Conservation (phyloP, 2,888 invertebrate genomes). For the Andrena minutula region DNA sequence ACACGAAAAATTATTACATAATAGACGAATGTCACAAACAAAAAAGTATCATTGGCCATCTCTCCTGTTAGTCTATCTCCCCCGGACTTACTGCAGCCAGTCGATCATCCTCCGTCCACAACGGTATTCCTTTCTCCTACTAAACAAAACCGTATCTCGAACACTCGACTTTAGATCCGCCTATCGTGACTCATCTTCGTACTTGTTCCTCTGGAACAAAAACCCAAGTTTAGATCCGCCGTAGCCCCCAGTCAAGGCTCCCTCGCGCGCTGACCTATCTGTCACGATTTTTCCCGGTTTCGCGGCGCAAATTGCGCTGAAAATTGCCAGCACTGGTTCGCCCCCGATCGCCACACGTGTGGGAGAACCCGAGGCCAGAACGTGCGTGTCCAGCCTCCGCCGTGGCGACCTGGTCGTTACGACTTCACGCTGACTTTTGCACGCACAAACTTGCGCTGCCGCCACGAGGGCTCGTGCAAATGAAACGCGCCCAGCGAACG, state of each 20-base stretch:
- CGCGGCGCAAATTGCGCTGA: conserved; percentile 50
- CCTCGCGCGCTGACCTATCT: conserved; percentile 19
- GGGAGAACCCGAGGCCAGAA: conserved; percentile 76
- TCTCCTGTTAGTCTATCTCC: no score
- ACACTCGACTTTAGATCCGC: not conserved
- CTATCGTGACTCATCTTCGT: not conserved
- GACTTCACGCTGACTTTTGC: conserved; percentile 83
- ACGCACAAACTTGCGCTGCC: conserved; percentile 74
- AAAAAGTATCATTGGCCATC: no score
- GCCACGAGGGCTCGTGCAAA: conserved; percentile 82
- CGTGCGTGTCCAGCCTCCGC: conserved; percentile 75
- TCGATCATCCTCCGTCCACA: no score
- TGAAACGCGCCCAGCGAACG: conserved; percentile 71
- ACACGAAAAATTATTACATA: no score
- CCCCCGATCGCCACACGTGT: conserved; percentile 53
- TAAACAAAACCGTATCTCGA: no score
- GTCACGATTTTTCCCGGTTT: conserved; percentile 42
- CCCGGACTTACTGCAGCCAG: no score
- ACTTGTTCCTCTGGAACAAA: conserved; percentile 7
- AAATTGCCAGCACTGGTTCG: conserved; percentile 44
- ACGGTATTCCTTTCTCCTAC: no score
- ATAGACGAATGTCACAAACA: no score
- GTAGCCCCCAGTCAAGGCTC: not conserved
- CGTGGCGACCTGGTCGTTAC: conserved; percentile 81
- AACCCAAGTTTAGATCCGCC: not conserved